phyloP scores from a whole-genome alignment of 2,113 vertebrate genomes.

The Fulica atra region DNA sequence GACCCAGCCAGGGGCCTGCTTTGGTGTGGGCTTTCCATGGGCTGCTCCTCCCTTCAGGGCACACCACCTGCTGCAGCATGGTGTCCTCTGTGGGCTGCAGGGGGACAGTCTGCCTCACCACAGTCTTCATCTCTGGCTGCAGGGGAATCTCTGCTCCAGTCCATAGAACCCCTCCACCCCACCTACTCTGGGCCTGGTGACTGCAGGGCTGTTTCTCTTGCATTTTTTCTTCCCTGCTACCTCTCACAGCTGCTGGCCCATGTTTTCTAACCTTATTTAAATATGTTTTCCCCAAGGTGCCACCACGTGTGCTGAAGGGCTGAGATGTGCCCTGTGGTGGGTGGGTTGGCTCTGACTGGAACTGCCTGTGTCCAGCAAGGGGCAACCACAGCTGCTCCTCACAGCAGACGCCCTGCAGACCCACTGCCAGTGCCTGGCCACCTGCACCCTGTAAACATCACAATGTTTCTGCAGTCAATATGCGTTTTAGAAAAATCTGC shows the following conservation, averaged over 20 bases:
- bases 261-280: background rate
- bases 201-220: background rate
- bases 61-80: background rate
- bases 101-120: too few relatives aligned
- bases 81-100: too few relatives aligned
- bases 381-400: background rate
- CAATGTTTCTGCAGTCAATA: background rate
- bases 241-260: background rate
- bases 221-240: background rate
- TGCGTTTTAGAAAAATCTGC: background rate
- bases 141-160: too few relatives aligned
- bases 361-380: fast-evolving
- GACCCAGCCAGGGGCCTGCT: background rate
- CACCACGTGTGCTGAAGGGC: background rate
- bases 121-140: too few relatives aligned
- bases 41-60: background rate
- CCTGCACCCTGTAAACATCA: fast-evolving
- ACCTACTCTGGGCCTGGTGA: too few relatives aligned
- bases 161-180: too few relatives aligned
- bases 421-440: background rate
- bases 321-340: background rate
- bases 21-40: background rate
- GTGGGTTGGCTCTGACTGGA: fast-evolving
- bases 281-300: fast-evolving
- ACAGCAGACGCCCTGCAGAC: background rate